Evolutionary conservation across 2,888 invertebrate genomes (phyloP).

Genomic region (Drosophila rubida): DNA sequence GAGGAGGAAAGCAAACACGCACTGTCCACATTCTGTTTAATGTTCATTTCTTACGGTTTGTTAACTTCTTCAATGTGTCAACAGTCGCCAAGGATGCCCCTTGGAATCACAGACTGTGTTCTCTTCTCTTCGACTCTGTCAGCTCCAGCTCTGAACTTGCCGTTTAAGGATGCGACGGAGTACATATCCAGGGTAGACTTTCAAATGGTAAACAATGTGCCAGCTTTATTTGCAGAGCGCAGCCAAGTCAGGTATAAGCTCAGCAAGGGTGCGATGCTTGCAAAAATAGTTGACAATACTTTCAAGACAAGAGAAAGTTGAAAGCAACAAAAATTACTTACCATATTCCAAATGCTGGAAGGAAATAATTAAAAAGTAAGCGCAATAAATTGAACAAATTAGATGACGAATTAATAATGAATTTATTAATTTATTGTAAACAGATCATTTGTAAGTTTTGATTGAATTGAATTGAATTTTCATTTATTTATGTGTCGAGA

Average conservation of each 20-base stretch:
- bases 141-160: neutral
- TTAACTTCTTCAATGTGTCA: slow-evolving; percentile 70
- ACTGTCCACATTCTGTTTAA: slow-evolving; percentile 63
- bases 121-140: neutral
- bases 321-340: no score
- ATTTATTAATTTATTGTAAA: no score
- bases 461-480: no score
- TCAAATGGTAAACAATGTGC: neutral
- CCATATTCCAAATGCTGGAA: no score
- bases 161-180: neutral
- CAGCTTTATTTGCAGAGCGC: neutral
- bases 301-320: no score
- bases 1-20: neutral
- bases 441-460: no score
- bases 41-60: slow-evolving; percentile 76
- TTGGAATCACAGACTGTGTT: neutral
- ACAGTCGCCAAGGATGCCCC: slow-evolving; percentile 21
- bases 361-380: no score
- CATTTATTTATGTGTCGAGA: no score
- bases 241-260: neutral
- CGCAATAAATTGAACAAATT: no score
- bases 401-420: no score
- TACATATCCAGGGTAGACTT: neutral
- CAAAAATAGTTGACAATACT: no score
- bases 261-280: no score